These are phyloP conservation scores for Greenwoodochromis staneri DNA, from an alignment of 2,113 vertebrate species.

Conservation along the genomic window DNA sequence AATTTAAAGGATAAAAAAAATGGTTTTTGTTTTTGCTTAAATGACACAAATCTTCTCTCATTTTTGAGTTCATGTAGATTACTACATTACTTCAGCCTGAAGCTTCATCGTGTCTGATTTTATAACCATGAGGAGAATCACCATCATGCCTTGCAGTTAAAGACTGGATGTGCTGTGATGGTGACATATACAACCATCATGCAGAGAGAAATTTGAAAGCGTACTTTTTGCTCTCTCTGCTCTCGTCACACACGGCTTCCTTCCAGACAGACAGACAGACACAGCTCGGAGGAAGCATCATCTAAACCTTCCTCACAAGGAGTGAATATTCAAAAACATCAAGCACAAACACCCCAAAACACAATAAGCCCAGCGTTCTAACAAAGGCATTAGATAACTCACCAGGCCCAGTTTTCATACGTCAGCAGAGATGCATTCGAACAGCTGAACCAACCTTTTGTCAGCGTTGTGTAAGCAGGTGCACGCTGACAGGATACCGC, in stretches of 20 bases:
- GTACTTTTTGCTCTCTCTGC: background rate
- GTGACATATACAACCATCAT: background rate
- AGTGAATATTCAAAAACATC: background rate
- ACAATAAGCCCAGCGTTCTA: rapidly evolving
- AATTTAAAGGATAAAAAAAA: background rate
- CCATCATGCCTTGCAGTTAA: no score
- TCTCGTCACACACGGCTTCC: background rate
- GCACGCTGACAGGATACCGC: background rate
- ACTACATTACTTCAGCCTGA: background rate
- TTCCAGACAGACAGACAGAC: background rate
- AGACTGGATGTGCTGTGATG: background rate
- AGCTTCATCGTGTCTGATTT: background rate
- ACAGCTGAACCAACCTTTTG: background rate
- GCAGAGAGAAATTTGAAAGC: background rate
- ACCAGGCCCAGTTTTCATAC: background rate
- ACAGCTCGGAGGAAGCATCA: background rate
- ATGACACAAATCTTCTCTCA: background rate
- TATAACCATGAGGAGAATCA: background rate
- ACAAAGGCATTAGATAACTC: background rate
- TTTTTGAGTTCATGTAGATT: background rate
- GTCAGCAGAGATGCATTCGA: background rate
- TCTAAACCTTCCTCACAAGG: background rate
- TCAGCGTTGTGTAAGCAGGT: rapidly evolving
- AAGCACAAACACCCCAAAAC: background rate
- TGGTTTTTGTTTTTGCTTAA: background rate